These are phyloP conservation scores for Urosaurus nigricauda DNA, from an alignment of 2,797 vertebrate species.

Conservation along the genomic window DNA sequence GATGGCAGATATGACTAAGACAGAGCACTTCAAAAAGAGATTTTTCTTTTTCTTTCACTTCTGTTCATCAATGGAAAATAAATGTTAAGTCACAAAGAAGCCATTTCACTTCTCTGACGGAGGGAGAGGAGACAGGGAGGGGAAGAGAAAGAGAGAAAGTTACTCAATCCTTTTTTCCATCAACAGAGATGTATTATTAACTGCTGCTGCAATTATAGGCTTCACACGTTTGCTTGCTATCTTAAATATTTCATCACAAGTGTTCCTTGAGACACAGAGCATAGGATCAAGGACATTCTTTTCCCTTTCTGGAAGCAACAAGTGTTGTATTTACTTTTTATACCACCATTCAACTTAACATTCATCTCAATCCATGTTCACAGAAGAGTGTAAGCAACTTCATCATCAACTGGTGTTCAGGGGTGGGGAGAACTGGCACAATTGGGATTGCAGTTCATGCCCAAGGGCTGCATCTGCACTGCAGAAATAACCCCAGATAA, in stretches of 20 bases:
- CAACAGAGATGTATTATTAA: conserved; percentile 44
- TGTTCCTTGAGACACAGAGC: not conserved
- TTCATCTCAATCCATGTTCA: conserved; percentile 19
- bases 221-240: conserved; percentile 50
- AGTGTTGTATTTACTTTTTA: conserved; percentile 34
- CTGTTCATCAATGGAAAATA: not conserved
- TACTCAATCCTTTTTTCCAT: conserved; percentile 19
- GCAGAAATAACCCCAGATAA: too few species aligned
- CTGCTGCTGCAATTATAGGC: not conserved
- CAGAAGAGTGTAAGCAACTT: not conserved
- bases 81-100: not conserved
- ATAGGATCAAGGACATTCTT: conserved; percentile 35
- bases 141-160: not conserved
- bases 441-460: not conserved
- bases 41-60: conserved; percentile 3
- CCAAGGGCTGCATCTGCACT: too few species aligned
- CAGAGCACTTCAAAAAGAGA: conserved; percentile 1
- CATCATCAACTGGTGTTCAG: not conserved
- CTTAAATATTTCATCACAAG: conserved; percentile 62
- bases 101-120: not conserved
- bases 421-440: too few species aligned
- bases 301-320: conserved; percentile 40
- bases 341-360: not conserved
- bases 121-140: not conserved
- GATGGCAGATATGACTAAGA: not conserved